Conservation (phyloP, 2,113 vertebrate genomes). For the Castor canadensis region DNA sequence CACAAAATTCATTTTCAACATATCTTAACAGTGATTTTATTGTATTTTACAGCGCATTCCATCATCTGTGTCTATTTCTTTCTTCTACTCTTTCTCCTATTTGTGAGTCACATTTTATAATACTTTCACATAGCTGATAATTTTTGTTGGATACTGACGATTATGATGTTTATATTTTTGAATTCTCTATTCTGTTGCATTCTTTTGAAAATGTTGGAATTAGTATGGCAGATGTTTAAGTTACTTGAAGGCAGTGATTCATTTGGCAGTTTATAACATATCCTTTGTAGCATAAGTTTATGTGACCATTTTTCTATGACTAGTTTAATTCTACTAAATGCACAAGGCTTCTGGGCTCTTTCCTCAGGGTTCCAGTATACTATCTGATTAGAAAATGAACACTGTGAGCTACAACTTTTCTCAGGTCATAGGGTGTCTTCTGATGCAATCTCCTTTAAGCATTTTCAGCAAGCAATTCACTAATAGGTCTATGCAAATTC, state of each 20-base stretch:
- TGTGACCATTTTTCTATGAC: not conserved
- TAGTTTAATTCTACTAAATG: not conserved
- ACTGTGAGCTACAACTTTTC: no score
- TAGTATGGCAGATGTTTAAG: not conserved
- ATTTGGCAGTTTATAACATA: slow-evolving; percentile 9
- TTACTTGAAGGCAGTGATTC: not conserved
- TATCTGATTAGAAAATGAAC: no score
- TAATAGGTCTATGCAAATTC: no score
- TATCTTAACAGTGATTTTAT: no score
- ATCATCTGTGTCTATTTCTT: not conserved
- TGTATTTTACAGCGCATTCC: no score
- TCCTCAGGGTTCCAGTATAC: no score
- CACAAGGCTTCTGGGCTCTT: no score
- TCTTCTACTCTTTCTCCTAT: not conserved
- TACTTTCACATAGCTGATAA: not conserved
- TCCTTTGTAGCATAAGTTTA: not conserved
- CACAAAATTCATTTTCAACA: no score
- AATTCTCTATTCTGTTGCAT: not conserved
- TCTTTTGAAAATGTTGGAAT: not conserved
- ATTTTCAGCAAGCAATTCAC: no score
- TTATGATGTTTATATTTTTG: not conserved
- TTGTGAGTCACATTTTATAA: not conserved
- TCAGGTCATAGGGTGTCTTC: no score
- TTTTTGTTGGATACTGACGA: not conserved
- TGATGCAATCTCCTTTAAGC: no score